These are phyloP conservation scores for Probaryconus sp. DNA, from an alignment of 1,140 invertebrate species.

Conservation along the genomic window DNA sequence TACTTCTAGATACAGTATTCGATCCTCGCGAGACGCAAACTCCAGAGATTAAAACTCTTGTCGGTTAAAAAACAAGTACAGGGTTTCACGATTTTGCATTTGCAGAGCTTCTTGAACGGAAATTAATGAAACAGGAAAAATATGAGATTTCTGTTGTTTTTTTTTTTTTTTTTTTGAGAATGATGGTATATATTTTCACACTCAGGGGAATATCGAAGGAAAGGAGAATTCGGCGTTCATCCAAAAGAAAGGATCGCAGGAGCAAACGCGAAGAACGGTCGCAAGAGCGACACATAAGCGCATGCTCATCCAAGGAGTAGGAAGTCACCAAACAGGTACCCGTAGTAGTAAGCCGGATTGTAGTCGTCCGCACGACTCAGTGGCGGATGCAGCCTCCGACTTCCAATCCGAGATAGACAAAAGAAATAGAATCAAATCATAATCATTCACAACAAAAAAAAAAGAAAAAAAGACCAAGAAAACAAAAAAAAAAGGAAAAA, in stretches of 20 bases:
- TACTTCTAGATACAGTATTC: too few species aligned
- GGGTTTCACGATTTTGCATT: too few species aligned
- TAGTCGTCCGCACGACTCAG: conserved; percentile 80
- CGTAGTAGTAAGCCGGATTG: conserved; percentile 32
- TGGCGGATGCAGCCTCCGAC: conserved; percentile 43
- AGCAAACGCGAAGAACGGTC: conserved; percentile 3
- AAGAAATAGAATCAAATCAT: background rate
- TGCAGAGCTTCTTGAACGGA: too few species aligned
- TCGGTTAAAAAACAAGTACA: too few species aligned
- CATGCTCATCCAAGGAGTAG: conserved; percentile 50
- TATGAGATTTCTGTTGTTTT: too few species aligned
- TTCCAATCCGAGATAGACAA: background rate
- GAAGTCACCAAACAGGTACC: conserved; percentile 47
- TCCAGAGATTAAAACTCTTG: too few species aligned
- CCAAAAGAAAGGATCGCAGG: conserved; percentile 39
- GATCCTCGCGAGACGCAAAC: too few species aligned
- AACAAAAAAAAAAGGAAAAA: too few species aligned
- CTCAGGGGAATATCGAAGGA: conserved; percentile 10
- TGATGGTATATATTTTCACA: too few species aligned
- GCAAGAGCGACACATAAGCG: conserved; percentile 19
- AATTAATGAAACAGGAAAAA: too few species aligned
- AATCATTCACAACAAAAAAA: background rate
- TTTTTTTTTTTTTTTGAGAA: too few species aligned
- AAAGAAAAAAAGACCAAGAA: background rate
- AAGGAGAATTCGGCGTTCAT: conserved; percentile 43